Conservation (phyloP, 2,797 vertebrate genomes). For the Sebastes steindachneri region DNA sequence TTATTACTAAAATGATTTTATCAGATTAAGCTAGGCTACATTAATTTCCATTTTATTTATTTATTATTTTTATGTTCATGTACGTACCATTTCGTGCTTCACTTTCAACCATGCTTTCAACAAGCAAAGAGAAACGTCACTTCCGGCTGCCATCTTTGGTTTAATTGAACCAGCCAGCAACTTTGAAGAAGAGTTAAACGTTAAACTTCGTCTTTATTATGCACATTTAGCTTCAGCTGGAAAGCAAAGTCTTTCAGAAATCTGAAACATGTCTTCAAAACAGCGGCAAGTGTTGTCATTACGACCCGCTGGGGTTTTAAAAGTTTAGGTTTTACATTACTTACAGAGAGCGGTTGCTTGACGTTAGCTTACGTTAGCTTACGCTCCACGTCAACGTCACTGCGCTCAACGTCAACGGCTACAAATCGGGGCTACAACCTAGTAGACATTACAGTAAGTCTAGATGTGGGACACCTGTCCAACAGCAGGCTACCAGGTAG, state of each 20-base stretch:
- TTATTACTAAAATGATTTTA: background rate
- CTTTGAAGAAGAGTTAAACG: background rate
- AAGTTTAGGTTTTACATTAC: background rate
- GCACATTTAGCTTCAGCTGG: background rate
- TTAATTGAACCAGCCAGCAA: background rate
- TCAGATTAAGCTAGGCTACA: background rate
- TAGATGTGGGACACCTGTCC: background rate
- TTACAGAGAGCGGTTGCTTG: background rate
- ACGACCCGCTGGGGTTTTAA: background rate
- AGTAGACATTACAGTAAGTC: background rate
- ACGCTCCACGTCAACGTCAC: rapidly evolving
- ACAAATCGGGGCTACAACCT: background rate
- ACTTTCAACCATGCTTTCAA: background rate
- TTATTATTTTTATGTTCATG: too few relatives aligned
- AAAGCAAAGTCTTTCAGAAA: background rate
- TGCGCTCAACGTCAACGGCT: background rate
- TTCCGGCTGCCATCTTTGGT: background rate
- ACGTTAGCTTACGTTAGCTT: background rate
- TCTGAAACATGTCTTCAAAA: background rate
- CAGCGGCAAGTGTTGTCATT: background rate
- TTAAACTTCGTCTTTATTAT: too few relatives aligned
- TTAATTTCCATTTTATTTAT: background rate
- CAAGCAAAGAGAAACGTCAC: background rate
- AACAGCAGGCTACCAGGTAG: background rate
- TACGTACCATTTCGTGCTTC: rapidly evolving